Conservation (phyloP, 23 tunicate species). For the Trididemnum miniatum region DNA sequence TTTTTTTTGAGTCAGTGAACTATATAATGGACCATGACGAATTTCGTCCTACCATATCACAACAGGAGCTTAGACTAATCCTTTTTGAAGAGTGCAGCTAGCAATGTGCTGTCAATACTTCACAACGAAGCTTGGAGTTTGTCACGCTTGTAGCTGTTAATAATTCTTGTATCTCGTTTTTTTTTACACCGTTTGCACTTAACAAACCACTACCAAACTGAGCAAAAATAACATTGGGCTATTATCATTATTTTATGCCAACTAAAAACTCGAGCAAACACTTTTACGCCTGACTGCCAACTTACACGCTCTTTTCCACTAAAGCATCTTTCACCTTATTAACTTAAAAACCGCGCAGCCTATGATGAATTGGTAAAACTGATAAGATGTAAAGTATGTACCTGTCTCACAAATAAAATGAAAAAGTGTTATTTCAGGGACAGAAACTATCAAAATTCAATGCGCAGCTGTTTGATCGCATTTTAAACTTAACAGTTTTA, state of each 20-base stretch:
- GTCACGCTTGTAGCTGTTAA: background rate
- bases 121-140: background rate
- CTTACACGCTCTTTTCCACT: too few relatives aligned
- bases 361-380: too few relatives aligned
- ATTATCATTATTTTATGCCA: background rate
- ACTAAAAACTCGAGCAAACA: background rate
- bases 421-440: too few relatives aligned
- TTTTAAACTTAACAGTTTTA: too few relatives aligned
- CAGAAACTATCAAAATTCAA: too few relatives aligned
- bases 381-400: too few relatives aligned
- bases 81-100: background rate
- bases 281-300: background rate
- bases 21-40: background rate
- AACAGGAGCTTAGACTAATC: constrained; percentile 7
- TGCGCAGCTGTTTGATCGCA: too few relatives aligned
- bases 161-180: background rate
- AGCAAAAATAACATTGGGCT: background rate
- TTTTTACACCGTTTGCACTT: background rate
- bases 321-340: too few relatives aligned
- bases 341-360: too few relatives aligned
- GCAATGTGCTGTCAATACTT: background rate
- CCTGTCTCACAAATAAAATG: too few relatives aligned
- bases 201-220: background rate
- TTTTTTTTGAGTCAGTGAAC: background rate
- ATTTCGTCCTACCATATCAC: background rate